phyloP scores from a whole-genome alignment of 2,888 invertebrate genomes.

The Agrochola macilenta region DNA sequence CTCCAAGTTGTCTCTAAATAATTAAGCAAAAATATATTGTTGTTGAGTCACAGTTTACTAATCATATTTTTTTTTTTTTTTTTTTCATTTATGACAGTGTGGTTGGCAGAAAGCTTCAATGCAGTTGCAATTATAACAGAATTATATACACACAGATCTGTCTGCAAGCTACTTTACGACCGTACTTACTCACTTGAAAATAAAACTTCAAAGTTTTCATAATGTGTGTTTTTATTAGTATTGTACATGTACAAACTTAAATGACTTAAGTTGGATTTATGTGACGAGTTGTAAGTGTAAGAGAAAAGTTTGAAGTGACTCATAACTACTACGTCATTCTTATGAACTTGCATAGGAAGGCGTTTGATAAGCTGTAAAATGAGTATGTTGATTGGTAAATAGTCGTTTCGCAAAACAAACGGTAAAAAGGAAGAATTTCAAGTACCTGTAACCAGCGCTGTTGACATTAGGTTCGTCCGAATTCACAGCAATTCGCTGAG shows the following conservation, averaged over 20 bases:
- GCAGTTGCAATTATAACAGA: no score
- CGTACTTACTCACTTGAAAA: conserved; percentile 73
- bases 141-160: not conserved
- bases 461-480: no score
- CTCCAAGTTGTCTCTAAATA: no score
- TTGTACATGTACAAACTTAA: conserved; percentile 70
- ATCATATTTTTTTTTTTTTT: no score
- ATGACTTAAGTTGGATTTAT: conserved; percentile 69
- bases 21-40: no score
- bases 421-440: not conserved
- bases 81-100: no score
- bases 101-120: no score
- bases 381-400: not conserved
- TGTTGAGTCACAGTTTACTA: no score
- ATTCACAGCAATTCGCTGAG: no score
- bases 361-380: not conserved
- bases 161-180: conserved; percentile 68
- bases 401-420: not conserved
- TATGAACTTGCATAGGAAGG: not conserved
- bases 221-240: conserved; percentile 70
- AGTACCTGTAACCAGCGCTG: no score
- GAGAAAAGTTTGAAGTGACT: conserved; percentile 46
- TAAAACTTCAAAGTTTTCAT: conserved; percentile 76
- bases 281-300: conserved; percentile 70
- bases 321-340: not conserved